Evolutionary conservation across 2,888 invertebrate genomes (phyloP).

Genomic region (Drosophila phalerata): DNA sequence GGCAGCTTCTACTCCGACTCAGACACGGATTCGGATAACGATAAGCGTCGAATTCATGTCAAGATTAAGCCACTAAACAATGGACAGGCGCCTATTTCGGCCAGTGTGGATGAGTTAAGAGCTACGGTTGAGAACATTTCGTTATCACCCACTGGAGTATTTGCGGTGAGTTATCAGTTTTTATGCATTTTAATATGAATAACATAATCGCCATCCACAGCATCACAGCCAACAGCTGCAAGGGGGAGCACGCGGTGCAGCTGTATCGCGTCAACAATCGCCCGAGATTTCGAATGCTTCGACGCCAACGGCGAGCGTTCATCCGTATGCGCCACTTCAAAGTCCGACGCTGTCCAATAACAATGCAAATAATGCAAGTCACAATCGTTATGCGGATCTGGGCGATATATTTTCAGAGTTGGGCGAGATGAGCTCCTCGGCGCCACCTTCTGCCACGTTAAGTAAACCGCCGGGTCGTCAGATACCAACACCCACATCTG

Average conservation of each 20-base stretch:
- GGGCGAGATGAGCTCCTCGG: slow-evolving; percentile 90
- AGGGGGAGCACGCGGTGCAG: slow-evolving; percentile 49
- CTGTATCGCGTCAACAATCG: slow-evolving; percentile 87
- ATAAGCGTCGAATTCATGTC: slow-evolving; percentile 96
- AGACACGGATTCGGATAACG: slow-evolving; percentile 94
- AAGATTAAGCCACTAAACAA: slow-evolving; percentile 98
- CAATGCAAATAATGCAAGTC: slow-evolving; percentile 76
- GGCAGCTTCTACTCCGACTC: slow-evolving; percentile 96
- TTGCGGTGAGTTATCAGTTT: slow-evolving; percentile 86
- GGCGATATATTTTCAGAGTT: slow-evolving; percentile 94
- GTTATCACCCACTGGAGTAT: slow-evolving; percentile 90
- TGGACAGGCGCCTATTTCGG: slow-evolving; percentile 95
- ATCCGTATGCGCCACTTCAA: slow-evolving; percentile 94
- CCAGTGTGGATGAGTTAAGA: slow-evolving; percentile 97
- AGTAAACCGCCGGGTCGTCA: slow-evolving; percentile 86
- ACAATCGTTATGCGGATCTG: slow-evolving; percentile 87
- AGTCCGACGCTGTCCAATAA: slow-evolving; percentile 91
- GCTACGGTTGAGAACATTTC: slow-evolving; percentile 97
- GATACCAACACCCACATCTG: slow-evolving; percentile 92
- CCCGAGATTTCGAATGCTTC: slow-evolving; percentile 92
- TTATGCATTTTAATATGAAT: background rate
- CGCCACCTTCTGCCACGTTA: slow-evolving; percentile 87
- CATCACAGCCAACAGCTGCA: slow-evolving; percentile 85
- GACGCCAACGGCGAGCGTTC: slow-evolving; percentile 87
- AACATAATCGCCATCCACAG: slow-evolving; percentile 64